Base-by-base conservation (phyloP, 2,888 invertebrate genomes). In the Apodemia duryi region DNA sequence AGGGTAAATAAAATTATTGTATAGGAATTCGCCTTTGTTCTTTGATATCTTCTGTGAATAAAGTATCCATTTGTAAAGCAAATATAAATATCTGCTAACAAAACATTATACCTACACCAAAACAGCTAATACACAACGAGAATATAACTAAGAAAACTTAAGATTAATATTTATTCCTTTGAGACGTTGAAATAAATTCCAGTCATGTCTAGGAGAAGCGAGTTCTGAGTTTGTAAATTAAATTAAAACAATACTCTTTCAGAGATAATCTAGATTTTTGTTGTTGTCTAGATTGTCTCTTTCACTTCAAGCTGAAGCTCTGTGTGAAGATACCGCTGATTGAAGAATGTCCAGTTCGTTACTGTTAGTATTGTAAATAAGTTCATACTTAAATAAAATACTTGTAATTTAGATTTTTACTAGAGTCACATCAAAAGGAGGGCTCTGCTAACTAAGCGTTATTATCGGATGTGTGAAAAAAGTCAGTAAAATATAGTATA, bases 141-240 rank as follows among this genome's bases (percentile, higher is more conserved):
- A 29, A 28, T 13, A 57, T 32, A 32, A 54, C 29, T 54, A 32
- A 54, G 54, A 32, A 57, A 57, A 32, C 54, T 46, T 13, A 57
- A 57, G 54, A 57, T 57, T 57, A 57, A 57, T 29, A 29, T 57
- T 57, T 32, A 28, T 57, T 57, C 54, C 54, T 57, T 57, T 57
- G 54, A 57, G 54, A 57, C 29, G 29, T 57, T 32, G 29, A 57
- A 57, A 13, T 57, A 6, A 57, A 57, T 29, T 32, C 54, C 54
- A 29, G 13, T 32, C 13, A 11, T 5, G 29, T 57, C 54, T 54
- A 29, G 29, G 0, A 5, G 32, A 57, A 57, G 54, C 54, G 11
- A 3, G 10, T 57, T 32, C 13, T 10, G 32, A 57, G 32, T 57
- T 57, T 13, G 11, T 11, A 57, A 57, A 57, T 57, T 57, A 57